Percentiles rank a stretch among this genome's conserved stretches.
phyloP scores from a whole-genome alignment of 2,113 vertebrate genomes.

The Dascyllus trimaculatus region DNA sequence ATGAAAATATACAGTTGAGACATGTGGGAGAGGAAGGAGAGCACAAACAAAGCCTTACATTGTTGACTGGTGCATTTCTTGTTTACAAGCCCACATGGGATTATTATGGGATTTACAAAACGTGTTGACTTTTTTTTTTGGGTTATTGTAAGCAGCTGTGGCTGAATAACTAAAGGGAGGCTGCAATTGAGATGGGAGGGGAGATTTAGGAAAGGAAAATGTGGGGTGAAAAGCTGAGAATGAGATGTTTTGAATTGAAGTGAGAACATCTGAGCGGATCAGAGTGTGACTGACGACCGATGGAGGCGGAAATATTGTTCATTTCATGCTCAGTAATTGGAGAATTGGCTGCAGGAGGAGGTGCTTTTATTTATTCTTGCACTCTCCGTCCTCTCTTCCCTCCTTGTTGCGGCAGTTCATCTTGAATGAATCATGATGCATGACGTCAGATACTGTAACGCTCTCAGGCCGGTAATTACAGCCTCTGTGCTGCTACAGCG shows the following conservation, averaged over 20 bases:
- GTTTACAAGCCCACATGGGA: slow-evolving; percentile 55
- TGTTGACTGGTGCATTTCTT: slow-evolving; percentile 32
- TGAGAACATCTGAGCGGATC: no score
- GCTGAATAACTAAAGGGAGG: slow-evolving; percentile 41
- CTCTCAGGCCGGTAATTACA: no score
- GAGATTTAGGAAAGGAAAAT: slow-evolving; percentile 6
- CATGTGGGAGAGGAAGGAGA: slow-evolving; percentile 22
- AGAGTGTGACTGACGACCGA: no score
- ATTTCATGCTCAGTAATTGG: neutral
- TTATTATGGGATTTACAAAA: slow-evolving; percentile 39
- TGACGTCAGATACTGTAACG: no score
- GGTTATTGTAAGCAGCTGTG: slow-evolving; percentile 70
- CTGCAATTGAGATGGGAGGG: slow-evolving; percentile 18
- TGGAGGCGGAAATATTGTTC: neutral
- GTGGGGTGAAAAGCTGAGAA: no score
- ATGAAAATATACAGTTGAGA: slow-evolving; percentile 65
- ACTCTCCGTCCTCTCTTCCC: no score
- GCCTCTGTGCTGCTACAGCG: no score
- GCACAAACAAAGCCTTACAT: slow-evolving; percentile 58
- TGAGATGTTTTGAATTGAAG: no score
- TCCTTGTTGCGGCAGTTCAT: no score
- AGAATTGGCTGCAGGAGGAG: neutral
- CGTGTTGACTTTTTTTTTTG: slow-evolving; percentile 49
- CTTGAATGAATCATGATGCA: no score
- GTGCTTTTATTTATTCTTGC: no score